A percentile compares a stretch with the other conserved stretches of the same genome.
Evolutionary conservation across 2,888 invertebrate genomes (phyloP).

Genomic region (Pantelozetes paolii): DNA sequence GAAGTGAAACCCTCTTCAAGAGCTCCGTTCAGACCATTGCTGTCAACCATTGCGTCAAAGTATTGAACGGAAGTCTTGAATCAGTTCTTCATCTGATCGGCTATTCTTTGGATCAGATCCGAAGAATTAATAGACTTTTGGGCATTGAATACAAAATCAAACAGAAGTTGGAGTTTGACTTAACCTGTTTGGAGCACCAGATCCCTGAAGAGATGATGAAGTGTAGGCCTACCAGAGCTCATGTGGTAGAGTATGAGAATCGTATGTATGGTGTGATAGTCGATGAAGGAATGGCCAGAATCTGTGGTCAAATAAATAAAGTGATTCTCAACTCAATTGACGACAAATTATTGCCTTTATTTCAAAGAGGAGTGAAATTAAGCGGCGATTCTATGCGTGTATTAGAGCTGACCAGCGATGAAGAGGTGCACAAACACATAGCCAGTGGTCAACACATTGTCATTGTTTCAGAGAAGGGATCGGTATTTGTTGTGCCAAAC

Average conservation of each 20-base stretch:
- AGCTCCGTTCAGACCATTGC: neutral
- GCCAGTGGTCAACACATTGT: neutral
- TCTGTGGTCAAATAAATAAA: constrained; percentile 14
- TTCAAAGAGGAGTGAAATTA: too few species aligned
- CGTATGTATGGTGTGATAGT: constrained; percentile 22
- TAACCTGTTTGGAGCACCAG: neutral
- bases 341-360: too few species aligned
- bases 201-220: neutral
- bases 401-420: neutral
- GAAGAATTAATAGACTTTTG: neutral
- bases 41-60: neutral
- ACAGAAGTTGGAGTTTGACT: neutral
- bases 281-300: neutral
- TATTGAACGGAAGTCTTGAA: constrained; percentile 1
- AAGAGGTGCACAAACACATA: neutral
- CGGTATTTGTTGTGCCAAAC: constrained; percentile 21
- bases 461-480: constrained; percentile 16
- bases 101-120: neutral
- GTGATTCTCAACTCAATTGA: neutral
- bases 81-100: constrained; percentile 19
- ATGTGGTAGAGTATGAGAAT: constrained; percentile 3
- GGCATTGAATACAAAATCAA: neutral
- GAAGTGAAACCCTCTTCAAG: neutral
- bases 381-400: too few species aligned
- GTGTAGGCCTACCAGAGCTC: neutral